A percentile compares a stretch with the other conserved stretches of the same genome.
phyloP scores from a whole-genome alignment of 2,888 invertebrate genomes.

The Celastrina argiolus region DNA sequence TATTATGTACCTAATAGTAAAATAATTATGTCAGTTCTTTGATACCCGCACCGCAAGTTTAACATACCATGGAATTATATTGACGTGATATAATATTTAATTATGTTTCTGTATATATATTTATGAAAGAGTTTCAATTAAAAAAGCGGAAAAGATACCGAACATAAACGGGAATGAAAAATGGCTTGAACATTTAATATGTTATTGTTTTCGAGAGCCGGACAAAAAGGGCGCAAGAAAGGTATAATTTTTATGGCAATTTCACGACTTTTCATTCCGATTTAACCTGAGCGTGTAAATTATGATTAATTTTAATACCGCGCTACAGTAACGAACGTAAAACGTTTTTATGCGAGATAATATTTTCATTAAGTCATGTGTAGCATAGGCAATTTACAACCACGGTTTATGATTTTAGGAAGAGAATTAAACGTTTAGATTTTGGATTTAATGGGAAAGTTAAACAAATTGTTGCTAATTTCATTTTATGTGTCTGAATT shows the following conservation, averaged over 20 bases:
- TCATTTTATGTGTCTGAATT: neutral
- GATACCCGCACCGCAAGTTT: too few species aligned
- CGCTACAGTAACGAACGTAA: conserved; percentile 64
- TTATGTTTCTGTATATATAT: too few species aligned
- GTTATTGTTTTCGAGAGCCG: conserved; percentile 54
- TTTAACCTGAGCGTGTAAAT: conserved; percentile 65
- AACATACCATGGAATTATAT: too few species aligned
- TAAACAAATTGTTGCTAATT: neutral
- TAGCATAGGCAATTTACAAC: conserved; percentile 59
- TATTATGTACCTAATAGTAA: too few species aligned
- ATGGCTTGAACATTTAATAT: conserved; percentile 60
- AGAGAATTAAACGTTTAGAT: conserved; percentile 46
- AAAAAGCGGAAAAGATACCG: conserved; percentile 35
- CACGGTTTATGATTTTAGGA: conserved; percentile 53
- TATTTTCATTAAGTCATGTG: conserved; percentile 71
- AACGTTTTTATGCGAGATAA: conserved; percentile 72
- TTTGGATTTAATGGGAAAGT: neutral
- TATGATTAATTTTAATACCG: conserved; percentile 75
- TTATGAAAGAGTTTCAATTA: too few species aligned
- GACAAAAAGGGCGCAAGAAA: conserved; percentile 36
- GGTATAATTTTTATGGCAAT: conserved; percentile 70
- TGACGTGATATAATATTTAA: too few species aligned
- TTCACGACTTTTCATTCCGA: conserved; percentile 66
- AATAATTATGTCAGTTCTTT: too few species aligned
- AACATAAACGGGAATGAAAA: conserved; percentile 61